phyloP scores from a whole-genome alignment of 1,140 invertebrate genomes.

The Mercenaria mercenaria region DNA sequence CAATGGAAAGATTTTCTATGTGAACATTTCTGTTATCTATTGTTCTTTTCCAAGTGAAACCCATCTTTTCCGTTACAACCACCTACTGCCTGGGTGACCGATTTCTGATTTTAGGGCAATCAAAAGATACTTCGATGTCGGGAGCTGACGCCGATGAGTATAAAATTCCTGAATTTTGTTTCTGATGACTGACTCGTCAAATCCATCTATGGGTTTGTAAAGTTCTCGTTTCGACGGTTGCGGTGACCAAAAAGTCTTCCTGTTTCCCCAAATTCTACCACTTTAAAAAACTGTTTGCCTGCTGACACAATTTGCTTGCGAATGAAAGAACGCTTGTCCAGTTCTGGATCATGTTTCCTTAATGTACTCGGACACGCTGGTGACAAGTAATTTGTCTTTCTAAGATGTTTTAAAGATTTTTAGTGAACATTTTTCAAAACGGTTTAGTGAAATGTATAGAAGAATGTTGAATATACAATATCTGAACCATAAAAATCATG shows the following conservation, averaged over 20 bases:
- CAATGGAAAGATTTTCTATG: neutral
- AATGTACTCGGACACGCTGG: too few species aligned
- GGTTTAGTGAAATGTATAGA: too few species aligned
- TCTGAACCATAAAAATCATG: too few species aligned
- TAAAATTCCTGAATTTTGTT: constrained; percentile 27
- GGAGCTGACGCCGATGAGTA: neutral
- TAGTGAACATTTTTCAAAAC: too few species aligned
- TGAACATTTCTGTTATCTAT: constrained; percentile 11
- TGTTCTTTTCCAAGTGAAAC: neutral
- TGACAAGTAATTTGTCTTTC: too few species aligned
- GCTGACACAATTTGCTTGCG: too few species aligned
- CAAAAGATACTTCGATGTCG: neutral
- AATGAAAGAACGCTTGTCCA: too few species aligned
- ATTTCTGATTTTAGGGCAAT: neutral
- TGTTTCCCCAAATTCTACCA: neutral
- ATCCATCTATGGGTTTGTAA: neutral
- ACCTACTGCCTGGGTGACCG: neutral
- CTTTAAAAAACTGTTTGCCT: neutral
- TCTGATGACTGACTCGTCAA: neutral
- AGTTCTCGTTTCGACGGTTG: too few species aligned
- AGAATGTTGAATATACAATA: too few species aligned
- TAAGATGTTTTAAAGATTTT: too few species aligned
- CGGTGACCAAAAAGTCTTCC: neutral
- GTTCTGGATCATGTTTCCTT: too few species aligned
- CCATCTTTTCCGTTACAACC: neutral